Evolutionary conservation across 2,888 invertebrate species (phyloP).

Genomic region (Hermodice carunculata): DNA sequence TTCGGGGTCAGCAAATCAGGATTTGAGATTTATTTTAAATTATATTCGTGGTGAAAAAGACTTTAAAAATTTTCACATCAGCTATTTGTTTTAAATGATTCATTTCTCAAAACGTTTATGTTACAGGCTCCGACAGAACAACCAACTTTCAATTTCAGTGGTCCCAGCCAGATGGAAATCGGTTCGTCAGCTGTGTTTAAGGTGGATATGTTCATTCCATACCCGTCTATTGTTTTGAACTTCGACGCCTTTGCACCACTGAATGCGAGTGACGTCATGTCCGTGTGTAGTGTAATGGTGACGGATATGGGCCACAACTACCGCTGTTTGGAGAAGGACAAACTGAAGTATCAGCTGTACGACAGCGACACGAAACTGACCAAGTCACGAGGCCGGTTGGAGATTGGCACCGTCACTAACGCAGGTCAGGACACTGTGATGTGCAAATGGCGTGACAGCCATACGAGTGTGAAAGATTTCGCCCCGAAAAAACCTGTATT

Average conservation of each 20-base stretch:
- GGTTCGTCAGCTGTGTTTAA: constrained; percentile 49
- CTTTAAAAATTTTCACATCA: no score
- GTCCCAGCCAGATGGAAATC: constrained; percentile 47
- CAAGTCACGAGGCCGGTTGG: constrained; percentile 44
- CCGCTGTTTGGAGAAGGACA: constrained; percentile 43
- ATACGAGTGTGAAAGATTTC: no score
- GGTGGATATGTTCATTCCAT: constrained; percentile 54
- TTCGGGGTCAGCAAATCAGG: no score
- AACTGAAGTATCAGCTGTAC: constrained; percentile 24
- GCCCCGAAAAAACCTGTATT: no score
- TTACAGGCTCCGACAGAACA: background rate
- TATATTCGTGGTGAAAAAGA: no score
- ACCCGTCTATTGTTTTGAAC: constrained; percentile 41
- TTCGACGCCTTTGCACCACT: constrained; percentile 57
- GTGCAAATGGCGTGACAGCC: no score
- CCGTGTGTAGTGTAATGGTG: constrained; percentile 38
- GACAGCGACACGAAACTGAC: constrained; percentile 41
- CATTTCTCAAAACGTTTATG: no score
- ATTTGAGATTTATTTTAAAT: no score
- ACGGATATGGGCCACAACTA: constrained; percentile 42
- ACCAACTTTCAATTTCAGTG: constrained; percentile 45
- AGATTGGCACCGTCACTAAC: constrained; percentile 50
- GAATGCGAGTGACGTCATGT: constrained; percentile 53
- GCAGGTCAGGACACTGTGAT: constrained; percentile 41
- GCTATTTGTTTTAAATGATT: no score